phyloP scores from a whole-genome alignment of 1,140 invertebrate species.

The Asbolus verrucosus region DNA sequence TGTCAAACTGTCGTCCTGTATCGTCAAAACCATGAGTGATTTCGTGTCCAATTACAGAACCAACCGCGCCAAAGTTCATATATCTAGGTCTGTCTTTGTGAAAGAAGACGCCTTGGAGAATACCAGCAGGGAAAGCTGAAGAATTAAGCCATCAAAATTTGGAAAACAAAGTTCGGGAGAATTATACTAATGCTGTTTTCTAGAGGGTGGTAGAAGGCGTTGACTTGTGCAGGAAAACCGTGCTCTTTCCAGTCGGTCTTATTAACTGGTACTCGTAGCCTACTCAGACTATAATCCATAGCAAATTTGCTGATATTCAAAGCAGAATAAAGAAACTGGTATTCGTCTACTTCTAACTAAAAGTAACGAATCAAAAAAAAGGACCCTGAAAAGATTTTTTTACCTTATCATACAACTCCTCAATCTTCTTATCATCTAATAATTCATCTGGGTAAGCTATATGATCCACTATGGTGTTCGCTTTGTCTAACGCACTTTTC shows the following conservation, averaged over 20 bases:
- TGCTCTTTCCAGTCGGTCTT: conserved; percentile 87
- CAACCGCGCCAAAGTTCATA: conserved; percentile 92
- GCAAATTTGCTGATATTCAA: conserved; percentile 61
- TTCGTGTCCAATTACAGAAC: conserved; percentile 93
- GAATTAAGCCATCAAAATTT: conserved; percentile 60
- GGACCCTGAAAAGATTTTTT: neutral
- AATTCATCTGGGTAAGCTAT: conserved; percentile 68
- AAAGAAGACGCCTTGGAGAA: conserved; percentile 90
- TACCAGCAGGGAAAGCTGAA: conserved; percentile 93
- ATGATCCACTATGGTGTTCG: conserved; percentile 63
- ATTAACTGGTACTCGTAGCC: conserved; percentile 71
- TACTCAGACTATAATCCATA: conserved; percentile 55
- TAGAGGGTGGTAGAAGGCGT: conserved; percentile 85
- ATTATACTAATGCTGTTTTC: conserved; percentile 83
- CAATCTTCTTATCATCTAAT: conserved; percentile 64
- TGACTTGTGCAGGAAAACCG: conserved; percentile 82
- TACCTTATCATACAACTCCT: conserved; percentile 1
- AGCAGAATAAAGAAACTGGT: conserved; percentile 55
- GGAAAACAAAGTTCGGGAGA: conserved; percentile 61
- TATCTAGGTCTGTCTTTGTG: conserved; percentile 84
- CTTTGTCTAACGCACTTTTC: conserved; percentile 62
- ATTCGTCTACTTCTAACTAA: conserved; percentile 43
- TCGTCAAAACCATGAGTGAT: conserved; percentile 94
- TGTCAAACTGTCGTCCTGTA: conserved; percentile 88
- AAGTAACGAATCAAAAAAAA: conserved; percentile 14